Base-by-base conservation (phyloP, 2,797 vertebrate species). In the Cuculus canorus region DNA sequence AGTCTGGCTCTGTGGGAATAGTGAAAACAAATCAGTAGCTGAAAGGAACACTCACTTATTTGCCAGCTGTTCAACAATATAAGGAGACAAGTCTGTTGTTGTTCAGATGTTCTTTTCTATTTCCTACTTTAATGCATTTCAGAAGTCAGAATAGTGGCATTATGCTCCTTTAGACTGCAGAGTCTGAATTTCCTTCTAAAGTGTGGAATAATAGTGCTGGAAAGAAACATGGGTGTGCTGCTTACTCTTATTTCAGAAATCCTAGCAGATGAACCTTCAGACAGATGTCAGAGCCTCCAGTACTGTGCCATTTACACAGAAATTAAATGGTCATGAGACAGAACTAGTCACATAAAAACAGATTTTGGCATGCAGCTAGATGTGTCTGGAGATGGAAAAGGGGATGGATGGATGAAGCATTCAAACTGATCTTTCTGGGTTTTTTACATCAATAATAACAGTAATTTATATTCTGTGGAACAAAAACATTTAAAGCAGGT, bases 1-100 rank as follows among this genome's bases (percentile, higher is more conserved):
- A 32, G n/a, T 23, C 23, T 60, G 69, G 28, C 50, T 72, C 30
- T 48, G 54, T 4, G 45, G 60, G 30, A 66, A n/a, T 0, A 41
- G 33, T 14, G 54, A 22, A 27, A 64, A 24, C 41, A 24, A 6
- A 30, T 11, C 45, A 37, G n/a, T 3, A 81, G 65, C 43, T 39
- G 35, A n/a, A 66, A 52, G 27, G 66, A 78, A 21, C 1, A 3
- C 33, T 69, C 0, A 1, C 11, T 0, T 22, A 25, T 23, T 56
- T 89, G n/a, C 45, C 54, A 86, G 45, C 53, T 13, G 13, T 18
- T 75, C 75, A 61, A 21, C 21, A 60, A 48, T 48, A 11, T 11
- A 48, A 48, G 47, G 47, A 48, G 47, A 48, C 47, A 48, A 24
- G 48, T 48, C 23, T 48, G 22, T 23, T 45, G 8, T 45, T 48